Conservation (phyloP, 2,113 vertebrate species). For the Leptobrachium ailaonicum region DNA sequence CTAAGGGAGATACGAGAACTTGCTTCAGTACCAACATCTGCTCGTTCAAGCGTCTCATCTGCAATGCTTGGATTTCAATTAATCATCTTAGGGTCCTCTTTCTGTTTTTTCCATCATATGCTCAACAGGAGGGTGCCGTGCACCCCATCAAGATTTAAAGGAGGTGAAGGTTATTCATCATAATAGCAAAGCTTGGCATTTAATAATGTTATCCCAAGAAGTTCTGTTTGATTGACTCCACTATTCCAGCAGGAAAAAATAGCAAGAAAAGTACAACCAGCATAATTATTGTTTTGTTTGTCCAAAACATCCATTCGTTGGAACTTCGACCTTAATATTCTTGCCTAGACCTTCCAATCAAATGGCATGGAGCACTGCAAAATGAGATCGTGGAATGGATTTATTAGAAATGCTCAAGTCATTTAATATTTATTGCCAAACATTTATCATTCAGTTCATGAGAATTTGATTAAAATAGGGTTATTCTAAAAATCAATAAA, state of each 20-base stretch:
- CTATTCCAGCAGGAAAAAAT: neutral
- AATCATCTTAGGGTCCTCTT: slow-evolving; percentile 8
- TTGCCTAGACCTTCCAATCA: too few species aligned
- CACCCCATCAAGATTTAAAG: neutral
- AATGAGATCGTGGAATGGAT: too few species aligned
- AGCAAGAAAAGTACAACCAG: neutral
- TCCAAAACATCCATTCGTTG: neutral
- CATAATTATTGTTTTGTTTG: neutral
- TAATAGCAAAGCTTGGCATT: neutral
- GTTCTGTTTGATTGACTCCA: slow-evolving; percentile 6
- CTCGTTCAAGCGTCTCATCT: neutral
- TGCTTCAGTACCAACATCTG: neutral
- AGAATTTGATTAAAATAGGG: neutral
- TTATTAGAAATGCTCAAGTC: too few species aligned
- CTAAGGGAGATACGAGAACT: neutral
- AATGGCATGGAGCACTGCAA: too few species aligned
- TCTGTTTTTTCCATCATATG: slow-evolving; percentile 1
- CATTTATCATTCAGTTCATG: neutral
- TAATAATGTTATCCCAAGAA: slow-evolving; percentile 16
- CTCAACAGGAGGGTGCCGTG: neutral
- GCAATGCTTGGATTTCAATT: slow-evolving; percentile 6
- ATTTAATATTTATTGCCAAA: too few species aligned
- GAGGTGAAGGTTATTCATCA: slow-evolving; percentile 10
- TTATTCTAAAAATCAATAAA: neutral
- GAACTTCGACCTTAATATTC: too few species aligned